Conservation (phyloP, 2,888 invertebrate species). For the Lacanobia wlatinum region DNA sequence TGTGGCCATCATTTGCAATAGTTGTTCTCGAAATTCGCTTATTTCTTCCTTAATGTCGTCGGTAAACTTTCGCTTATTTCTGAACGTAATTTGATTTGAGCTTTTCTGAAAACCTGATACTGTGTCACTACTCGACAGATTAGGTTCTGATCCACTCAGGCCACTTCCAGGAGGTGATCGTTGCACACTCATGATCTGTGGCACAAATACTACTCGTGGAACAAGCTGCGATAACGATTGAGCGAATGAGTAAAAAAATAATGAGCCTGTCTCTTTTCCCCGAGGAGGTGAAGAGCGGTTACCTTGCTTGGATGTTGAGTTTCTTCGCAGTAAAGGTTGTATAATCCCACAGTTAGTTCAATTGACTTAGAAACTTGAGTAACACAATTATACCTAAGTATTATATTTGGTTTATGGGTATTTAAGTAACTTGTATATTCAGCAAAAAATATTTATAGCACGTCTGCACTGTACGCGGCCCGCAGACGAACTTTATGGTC, state of each 20-base stretch:
- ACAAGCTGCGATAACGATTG: neutral
- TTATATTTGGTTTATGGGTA: conserved; percentile 4
- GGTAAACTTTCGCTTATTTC: too few species aligned
- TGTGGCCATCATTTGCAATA: too few species aligned
- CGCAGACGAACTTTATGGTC: too few species aligned
- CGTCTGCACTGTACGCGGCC: neutral
- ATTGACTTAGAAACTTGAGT: neutral
- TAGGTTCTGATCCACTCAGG: conserved; percentile 18
- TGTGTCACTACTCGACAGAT: neutral
- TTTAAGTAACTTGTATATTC: too few species aligned
- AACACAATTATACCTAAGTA: neutral
- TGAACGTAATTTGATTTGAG: too few species aligned
- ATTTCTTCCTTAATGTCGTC: too few species aligned
- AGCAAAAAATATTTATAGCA: too few species aligned
- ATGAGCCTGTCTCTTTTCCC: conserved; percentile 3
- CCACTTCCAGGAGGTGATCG: conserved; percentile 20
- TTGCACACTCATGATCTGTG: conserved; percentile 15
- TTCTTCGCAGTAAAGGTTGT: neutral
- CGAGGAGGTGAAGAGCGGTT: conserved; percentile 16
- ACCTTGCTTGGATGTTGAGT: conserved; percentile 3
- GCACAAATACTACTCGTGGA: neutral
- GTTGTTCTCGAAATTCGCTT: too few species aligned
- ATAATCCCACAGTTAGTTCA: neutral
- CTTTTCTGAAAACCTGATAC: neutral
- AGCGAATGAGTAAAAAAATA: conserved; percentile 11